Base-by-base conservation (phyloP, 2,113 vertebrate genomes). In the Pyrgilauda ruficollis region DNA sequence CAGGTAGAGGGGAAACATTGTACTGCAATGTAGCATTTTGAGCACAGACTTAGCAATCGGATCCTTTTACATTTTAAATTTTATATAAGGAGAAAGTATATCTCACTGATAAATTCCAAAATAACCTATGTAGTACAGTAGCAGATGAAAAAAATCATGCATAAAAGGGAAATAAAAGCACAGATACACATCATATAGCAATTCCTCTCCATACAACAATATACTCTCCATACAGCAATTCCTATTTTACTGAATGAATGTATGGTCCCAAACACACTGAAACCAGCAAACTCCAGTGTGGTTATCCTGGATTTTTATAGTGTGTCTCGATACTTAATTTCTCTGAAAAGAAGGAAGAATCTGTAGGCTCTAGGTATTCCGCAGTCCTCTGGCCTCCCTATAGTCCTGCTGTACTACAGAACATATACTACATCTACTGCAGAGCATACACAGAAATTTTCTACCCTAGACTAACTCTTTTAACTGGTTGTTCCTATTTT, bases 291-390 rank as follows among this genome's bases (percentile, higher is more conserved):
- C 8, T 47, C 31, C 16, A 39, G 7, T 16, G 4, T 74, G 9
- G 13, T 86, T 86, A 67, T 17, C 12, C 5, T 58, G 24, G 14
- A 44, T 87, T 90, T 86, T 37, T 56, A 44, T 68, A 5, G 2
- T 37, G 7, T 44, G 15, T 43, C 2, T 2, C 1, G 3, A 8
- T 11, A 15, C 3, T 67, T 78, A 5, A 3, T 63, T 70, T 47
- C 67, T 30, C 49, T 52, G 33, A 33, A 61, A 55, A 77, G 17
- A 66, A 56, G 10, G 8, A 12, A 28, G 9, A 62, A 33, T 19
- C 7, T 63, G 7, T 7, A 56, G 26, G 26, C 8, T 37, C 3
- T 27, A 30, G 9, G 5, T 59, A 37, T 47, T 50, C 18, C 33
- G 78, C 4, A 35, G 9, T 75, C 5, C 16, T 68, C 27, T 35